phyloP scores from a whole-genome alignment of 1,140 invertebrate species.

The Platyscapa corneri region DNA sequence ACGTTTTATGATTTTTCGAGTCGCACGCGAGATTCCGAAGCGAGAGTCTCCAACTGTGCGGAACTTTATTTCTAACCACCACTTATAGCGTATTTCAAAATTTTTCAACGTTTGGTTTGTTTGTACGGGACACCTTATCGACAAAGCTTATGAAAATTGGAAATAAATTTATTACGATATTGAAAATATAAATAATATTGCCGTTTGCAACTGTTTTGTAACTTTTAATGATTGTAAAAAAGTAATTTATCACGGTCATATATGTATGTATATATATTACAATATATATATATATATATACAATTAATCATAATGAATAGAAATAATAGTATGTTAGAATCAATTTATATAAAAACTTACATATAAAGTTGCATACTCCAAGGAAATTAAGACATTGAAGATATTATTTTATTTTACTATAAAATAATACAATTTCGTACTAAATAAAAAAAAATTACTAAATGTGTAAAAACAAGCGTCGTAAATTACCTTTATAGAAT shows the following conservation, averaged over 20 bases:
- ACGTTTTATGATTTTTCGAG: no score
- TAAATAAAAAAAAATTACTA: conserved; percentile 39
- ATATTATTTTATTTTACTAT: conserved; percentile 47
- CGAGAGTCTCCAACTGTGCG: neutral
- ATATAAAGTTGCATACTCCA: conserved; percentile 34
- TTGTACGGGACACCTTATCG: no score
- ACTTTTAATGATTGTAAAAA: neutral
- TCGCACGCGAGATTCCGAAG: neutral
- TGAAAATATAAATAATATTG: neutral
- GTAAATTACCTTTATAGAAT: conserved; percentile 23
- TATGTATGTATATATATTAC: no score
- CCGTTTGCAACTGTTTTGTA: neutral
- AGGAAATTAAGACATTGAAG: conserved; percentile 32
- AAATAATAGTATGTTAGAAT: conserved; percentile 43
- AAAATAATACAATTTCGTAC: conserved; percentile 43
- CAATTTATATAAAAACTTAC: conserved; percentile 33
- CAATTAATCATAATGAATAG: conserved; percentile 31
- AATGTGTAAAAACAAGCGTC: conserved; percentile 13
- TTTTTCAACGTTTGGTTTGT: neutral
- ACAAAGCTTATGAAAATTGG: neutral
- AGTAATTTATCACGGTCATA: conserved; percentile 37
- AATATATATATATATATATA: conserved; percentile 13
- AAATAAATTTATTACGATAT: neutral
- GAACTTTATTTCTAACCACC: neutral
- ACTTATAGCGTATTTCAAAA: neutral